These are phyloP conservation scores for Rhodeus uyekii DNA, from an alignment of 2,797 vertebrate species.

Conservation along the genomic window DNA sequence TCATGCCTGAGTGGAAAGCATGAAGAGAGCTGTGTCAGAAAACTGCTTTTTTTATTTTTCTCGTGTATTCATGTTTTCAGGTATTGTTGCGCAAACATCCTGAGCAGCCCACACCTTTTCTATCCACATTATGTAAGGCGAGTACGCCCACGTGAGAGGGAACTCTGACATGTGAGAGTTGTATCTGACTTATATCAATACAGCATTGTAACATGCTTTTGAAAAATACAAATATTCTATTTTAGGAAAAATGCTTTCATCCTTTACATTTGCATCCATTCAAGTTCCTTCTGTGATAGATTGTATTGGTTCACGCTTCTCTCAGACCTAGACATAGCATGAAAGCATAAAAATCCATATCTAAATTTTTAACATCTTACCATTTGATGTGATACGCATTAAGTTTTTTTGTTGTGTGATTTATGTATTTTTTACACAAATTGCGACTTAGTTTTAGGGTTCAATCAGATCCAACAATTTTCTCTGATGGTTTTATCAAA, in stretches of 20 bases:
- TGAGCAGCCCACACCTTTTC: slow-evolving; percentile 32
- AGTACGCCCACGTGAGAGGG: slow-evolving; percentile 14
- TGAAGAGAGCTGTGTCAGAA: neutral
- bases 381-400: neutral
- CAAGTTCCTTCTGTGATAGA: neutral
- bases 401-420: neutral
- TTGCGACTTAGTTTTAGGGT: neutral
- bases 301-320: neutral
- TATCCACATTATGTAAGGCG: slow-evolving; percentile 25
- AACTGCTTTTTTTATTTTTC: neutral
- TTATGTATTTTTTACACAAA: neutral
- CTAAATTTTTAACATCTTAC: neutral
- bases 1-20: neutral
- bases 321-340: neutral
- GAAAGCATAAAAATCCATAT: neutral
- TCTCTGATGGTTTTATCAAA: neutral
- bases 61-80: neutral
- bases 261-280: neutral
- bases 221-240: neutral
- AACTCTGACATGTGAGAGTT: neutral
- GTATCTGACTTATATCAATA: neutral
- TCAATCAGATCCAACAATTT: neutral
- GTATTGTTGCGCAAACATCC: slow-evolving; percentile 18
- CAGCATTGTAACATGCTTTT: neutral
- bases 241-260: neutral